Base-by-base conservation (phyloP, 1,140 invertebrate genomes). In the Pissodes strobi region DNA sequence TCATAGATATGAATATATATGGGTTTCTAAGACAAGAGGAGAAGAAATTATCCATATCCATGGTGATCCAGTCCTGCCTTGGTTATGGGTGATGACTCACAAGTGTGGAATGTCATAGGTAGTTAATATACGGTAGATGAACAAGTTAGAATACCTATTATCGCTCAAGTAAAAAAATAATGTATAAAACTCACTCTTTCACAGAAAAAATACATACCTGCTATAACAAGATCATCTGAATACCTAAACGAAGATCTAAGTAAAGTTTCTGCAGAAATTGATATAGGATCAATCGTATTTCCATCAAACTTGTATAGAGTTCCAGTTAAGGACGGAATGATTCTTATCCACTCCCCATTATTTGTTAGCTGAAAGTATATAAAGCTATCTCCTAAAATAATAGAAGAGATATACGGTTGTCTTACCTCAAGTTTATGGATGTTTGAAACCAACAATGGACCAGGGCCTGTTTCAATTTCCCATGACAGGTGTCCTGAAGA, bases 301-400 rank as follows among this genome's bases (percentile, higher is more conserved):
- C 93, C 94, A 82, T 96, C 92, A 78, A 95, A 92, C 76, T 90
- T 91, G 79, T 95, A 98, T 5, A 98, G 82, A 13, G 88, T 87
- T 8, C 95, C 95, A 77, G 88, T 90, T 6, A 98, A 79, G 0
- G 95, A 95, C 25, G 95, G 95, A 74, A 98, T 94, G 69, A 97
- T 83, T 66, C 90, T 84, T 27, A 94, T 86, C 81, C 86, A 90
- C 75, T 94, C 87, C 0, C 93, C 94, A 81, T 92, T 88, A 62
- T 90, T 90, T 43, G 87, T 91, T 12, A 97, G 79, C 91, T 95
- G 65, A 53, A 81, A 45, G 17, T 38, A n/a, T 30, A 19, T 34
- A 37, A 59, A 1, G 23, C 23, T 17, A 45, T 21, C 12, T 21
- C 9, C 1, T 56, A 39, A 8, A 17, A 12, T n/a, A 52, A 34